phyloP scores from a whole-genome alignment of 2,888 invertebrate genomes.

The Lumbricus terrestris region DNA sequence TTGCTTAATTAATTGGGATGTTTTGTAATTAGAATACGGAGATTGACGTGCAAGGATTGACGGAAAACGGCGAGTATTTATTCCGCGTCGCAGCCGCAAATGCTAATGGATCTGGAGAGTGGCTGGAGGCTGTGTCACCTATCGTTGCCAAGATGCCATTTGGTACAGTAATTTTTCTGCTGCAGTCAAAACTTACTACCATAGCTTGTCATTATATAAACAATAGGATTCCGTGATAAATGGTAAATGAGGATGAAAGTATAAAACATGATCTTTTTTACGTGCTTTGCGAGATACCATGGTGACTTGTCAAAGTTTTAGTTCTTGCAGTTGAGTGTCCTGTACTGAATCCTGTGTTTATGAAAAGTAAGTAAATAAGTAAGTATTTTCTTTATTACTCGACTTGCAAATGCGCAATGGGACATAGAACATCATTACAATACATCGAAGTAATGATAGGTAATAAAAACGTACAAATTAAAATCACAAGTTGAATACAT shows the following conservation, averaged over 20 bases:
- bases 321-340: not conserved
- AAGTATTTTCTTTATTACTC: too few relatives aligned
- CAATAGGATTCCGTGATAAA: not conserved
- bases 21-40: conserved; percentile 70
- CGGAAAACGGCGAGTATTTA: conserved; percentile 93
- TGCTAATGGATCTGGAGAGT: conserved; percentile 83
- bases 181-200: not conserved
- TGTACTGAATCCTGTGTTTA: not conserved
- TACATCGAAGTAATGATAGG: too few relatives aligned
- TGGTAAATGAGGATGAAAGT: not conserved
- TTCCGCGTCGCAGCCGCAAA: conserved; percentile 97
- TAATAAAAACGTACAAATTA: too few relatives aligned
- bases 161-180: conserved; percentile 58
- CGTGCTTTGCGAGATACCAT: too few relatives aligned
- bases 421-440: too few relatives aligned
- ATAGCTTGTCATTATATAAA: not conserved
- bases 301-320: not conserved
- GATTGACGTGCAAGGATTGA: conserved; percentile 88
- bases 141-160: conserved; percentile 84
- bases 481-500: too few relatives aligned
- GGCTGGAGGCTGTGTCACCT: conserved; percentile 80
- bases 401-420: too few relatives aligned
- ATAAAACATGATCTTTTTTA: not conserved
- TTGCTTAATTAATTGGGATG: not conserved
- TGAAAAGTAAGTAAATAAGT: too few relatives aligned